Evolutionary conservation across 1,140 invertebrate species (phyloP).

Genomic region (Melanaphis sacchari): DNA sequence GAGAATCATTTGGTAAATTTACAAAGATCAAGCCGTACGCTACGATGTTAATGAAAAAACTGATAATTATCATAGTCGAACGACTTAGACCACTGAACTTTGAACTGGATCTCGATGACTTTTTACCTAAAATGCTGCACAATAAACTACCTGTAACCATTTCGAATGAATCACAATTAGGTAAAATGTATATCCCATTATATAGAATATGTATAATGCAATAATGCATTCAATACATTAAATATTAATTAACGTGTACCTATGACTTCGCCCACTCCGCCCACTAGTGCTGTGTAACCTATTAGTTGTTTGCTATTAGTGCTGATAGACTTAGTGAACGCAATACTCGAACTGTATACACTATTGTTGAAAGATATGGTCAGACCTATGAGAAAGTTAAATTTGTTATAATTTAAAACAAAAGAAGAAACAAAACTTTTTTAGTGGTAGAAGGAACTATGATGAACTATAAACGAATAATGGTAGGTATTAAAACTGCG

Average conservation of each 20-base stretch:
- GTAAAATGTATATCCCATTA: neutral
- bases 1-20: slow-evolving; percentile 61
- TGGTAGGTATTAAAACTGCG: too few species aligned
- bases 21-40: slow-evolving; percentile 60
- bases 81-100: slow-evolving; percentile 72
- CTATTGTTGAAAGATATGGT: slow-evolving; percentile 94
- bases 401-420: neutral
- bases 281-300: slow-evolving; percentile 90
- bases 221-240: neutral
- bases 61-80: slow-evolving; percentile 71
- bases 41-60: slow-evolving; percentile 60
- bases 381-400: slow-evolving; percentile 71
- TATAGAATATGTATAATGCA: neutral
- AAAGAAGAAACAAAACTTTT: too few species aligned
- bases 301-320: slow-evolving; percentile 81
- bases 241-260: slow-evolving; percentile 64
- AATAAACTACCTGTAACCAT: slow-evolving; percentile 72
- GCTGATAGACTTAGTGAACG: slow-evolving; percentile 81
- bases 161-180: neutral
- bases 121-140: slow-evolving; percentile 88
- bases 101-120: slow-evolving; percentile 69
- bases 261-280: slow-evolving; percentile 90
- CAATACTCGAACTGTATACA: slow-evolving; percentile 90
- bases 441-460: too few species aligned
- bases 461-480: too few species aligned